Base-by-base conservation (phyloP, 2,797 vertebrate species). In the Urophycis tenuis region DNA sequence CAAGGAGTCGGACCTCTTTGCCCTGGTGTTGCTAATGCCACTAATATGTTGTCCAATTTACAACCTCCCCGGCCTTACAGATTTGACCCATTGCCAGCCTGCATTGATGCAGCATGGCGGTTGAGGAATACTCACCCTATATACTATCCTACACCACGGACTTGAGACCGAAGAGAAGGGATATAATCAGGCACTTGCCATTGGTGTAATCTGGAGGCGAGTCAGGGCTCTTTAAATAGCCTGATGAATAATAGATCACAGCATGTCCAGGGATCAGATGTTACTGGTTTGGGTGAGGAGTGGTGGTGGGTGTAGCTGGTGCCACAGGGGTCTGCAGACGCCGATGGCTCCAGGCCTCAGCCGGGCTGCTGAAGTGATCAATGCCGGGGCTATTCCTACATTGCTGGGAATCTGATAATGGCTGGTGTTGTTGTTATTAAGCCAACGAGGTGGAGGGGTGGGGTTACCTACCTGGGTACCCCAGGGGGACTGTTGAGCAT, bases 361-460 rank as follows among this genome's bases (percentile, higher is more conserved):
- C 85, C 80, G 81, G 72, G 79, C 73, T 75, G 34, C 82, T 80
- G 1, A 53, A 73, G 80, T 71, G 73, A 87, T 91, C 89, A 78
- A 90, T 91, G 86, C 49, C 0, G 67, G 77, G 82, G 60, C 83
- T 80, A 82, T 83, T 73, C 79, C 84, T 82, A 85, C 81, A 83
- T 88, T 81, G 82, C 86, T 81, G 82, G 87, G 74, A 89, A 89
- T 89, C 84, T 87, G 89, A 91, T 91, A 88, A 89, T 86, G 84
- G 82, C 74, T 74, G 81, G 83, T 86, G 80, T 90, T 89, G 60
- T 67, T 29, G 60, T 67, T 67, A 30, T 67, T 67, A 30, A 29
- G 25, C n/a, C 10, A 3, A 67, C 25, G 53, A 60, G 53, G 22
- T 60, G 53, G 53, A 60, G 19, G 22, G 22, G 22, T n/a, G 53